phyloP scores from a whole-genome alignment of 2,888 invertebrate species.

The Lagria hirta region DNA sequence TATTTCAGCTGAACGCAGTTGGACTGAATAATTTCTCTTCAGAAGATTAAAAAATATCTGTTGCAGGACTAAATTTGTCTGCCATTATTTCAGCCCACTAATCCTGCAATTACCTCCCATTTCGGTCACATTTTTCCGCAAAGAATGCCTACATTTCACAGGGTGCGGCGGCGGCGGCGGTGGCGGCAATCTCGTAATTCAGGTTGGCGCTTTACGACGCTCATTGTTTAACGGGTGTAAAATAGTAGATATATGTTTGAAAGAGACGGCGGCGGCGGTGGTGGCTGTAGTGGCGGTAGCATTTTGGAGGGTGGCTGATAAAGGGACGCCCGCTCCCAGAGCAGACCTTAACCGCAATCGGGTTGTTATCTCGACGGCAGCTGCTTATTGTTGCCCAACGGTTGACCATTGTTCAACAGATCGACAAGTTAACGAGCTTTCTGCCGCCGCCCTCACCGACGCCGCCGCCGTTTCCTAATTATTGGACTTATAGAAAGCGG shows the following conservation, averaged over 20 bases:
- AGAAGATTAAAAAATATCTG: too few species aligned
- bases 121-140: constrained; percentile 20
- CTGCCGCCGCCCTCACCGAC: constrained; percentile 28
- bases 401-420: constrained; percentile 50
- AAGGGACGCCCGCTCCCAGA: constrained; percentile 42
- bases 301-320: constrained; percentile 34
- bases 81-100: constrained; percentile 8
- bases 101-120: constrained; percentile 21
- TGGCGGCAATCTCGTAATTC: constrained; percentile 22
- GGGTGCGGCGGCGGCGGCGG: constrained; percentile 6
- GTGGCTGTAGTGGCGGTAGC: too few species aligned
- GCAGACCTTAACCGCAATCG: constrained; percentile 45
- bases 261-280: too few species aligned
- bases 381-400: constrained; percentile 40
- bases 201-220: constrained; percentile 24
- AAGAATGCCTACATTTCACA: constrained; percentile 8
- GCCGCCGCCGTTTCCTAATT: constrained; percentile 34
- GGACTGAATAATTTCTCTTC: too few species aligned
- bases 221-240: constrained; percentile 38
- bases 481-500: constrained; percentile 37
- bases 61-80: too few species aligned
- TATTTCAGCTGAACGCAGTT: not conserved
- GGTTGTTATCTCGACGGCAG: constrained; percentile 47
- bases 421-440: constrained; percentile 50
- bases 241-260: constrained; percentile 36